These are phyloP conservation scores for Lophotriccus pileatus DNA, from an alignment of 2,797 vertebrate species.

Conservation along the genomic window DNA sequence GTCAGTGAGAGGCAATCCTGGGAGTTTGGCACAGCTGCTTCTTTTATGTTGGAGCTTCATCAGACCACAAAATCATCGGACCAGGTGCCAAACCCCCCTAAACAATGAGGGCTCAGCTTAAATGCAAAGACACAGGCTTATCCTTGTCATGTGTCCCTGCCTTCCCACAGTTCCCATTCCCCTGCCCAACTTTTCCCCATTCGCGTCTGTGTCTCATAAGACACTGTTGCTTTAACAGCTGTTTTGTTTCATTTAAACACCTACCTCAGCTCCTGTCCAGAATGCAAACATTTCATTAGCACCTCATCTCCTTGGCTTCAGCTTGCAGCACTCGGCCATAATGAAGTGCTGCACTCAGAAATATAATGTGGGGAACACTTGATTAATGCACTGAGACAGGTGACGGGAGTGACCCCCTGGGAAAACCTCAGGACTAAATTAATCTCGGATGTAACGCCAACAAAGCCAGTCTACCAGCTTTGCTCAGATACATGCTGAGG, in stretches of 20 bases:
- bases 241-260: conserved; percentile 60
- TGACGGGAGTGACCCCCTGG: conserved; percentile 24
- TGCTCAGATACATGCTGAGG: not conserved
- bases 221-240: conserved; percentile 45
- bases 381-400: conserved; percentile 46
- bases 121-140: not conserved
- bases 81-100: not conserved
- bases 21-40: not conserved
- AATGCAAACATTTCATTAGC: conserved; percentile 62
- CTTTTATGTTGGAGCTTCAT: not conserved
- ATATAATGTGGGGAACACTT: conserved; percentile 6
- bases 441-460: not conserved
- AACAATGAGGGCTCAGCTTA: not conserved
- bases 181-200: not conserved
- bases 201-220: not conserved
- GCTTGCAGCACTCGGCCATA: conserved; percentile 28
- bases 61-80: not conserved
- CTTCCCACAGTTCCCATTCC: not conserved
- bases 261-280: conserved; percentile 55
- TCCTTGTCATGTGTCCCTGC: not conserved
- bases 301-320: conserved; percentile 60
- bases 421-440: conserved; percentile 10
- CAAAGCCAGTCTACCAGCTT: not conserved
- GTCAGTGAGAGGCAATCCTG: not conserved
- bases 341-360: conserved; percentile 58